phyloP scores from a whole-genome alignment of 2,797 vertebrate species.

The Siniperca undulata region DNA sequence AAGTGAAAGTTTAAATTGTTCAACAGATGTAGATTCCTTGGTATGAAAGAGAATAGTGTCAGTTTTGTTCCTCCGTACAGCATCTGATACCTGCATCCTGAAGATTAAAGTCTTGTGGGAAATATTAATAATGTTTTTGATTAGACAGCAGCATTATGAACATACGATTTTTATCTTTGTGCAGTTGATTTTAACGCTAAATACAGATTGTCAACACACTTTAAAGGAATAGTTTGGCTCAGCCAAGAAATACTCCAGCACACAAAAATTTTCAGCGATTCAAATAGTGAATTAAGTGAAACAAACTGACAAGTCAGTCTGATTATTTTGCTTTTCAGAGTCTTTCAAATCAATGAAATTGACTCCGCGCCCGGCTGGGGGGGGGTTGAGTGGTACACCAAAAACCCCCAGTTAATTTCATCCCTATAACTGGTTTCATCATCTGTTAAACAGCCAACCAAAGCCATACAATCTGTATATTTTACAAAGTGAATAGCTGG shows the following conservation, averaged over 20 bases:
- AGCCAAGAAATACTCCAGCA: too few species aligned
- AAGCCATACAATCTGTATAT: conserved; percentile 14
- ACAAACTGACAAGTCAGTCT: background rate
- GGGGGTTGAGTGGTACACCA: too few species aligned
- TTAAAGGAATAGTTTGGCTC: background rate
- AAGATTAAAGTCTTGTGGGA: background rate
- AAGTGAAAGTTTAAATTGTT: conserved; percentile 10
- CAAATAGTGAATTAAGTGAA: background rate
- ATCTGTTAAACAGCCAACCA: background rate
- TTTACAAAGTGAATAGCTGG: conserved; percentile 4
- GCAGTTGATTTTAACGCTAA: background rate
- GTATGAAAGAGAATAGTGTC: background rate
- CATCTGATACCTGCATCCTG: background rate
- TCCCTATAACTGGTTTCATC: background rate
- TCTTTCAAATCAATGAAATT: background rate
- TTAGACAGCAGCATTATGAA: background rate
- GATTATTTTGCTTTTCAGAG: background rate
- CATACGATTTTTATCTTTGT: background rate
- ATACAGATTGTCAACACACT: background rate
- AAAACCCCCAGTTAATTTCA: background rate
- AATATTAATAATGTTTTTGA: background rate
- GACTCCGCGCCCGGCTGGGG: too few species aligned
- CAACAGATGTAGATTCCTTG: background rate
- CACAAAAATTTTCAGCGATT: background rate
- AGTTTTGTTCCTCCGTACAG: background rate